Percentiles rank a stretch among this genome's conserved stretches.
These are phyloP conservation scores for Sebastes hubbsi DNA, from an alignment of 2,797 vertebrate genomes.

Conservation along the genomic window DNA sequence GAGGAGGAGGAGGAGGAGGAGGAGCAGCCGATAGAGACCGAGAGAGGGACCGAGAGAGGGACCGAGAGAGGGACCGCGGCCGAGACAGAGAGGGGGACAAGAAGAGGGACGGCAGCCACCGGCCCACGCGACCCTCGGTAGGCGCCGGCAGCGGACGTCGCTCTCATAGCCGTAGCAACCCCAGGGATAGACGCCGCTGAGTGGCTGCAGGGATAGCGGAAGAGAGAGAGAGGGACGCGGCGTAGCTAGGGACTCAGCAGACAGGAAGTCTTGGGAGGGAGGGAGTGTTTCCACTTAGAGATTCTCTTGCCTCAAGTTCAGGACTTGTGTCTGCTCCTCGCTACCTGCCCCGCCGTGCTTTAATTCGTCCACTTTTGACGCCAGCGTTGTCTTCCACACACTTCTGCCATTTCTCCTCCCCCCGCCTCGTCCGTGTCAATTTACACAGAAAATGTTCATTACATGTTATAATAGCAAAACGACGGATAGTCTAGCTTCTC, in stretches of 20 bases:
- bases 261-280: constrained; percentile 28
- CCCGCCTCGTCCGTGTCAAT: neutral
- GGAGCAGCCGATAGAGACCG: constrained; percentile 33
- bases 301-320: constrained; percentile 4
- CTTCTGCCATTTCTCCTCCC: constrained; percentile 23
- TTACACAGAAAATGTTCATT: neutral
- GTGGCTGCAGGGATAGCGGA: constrained; percentile 8
- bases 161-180: constrained; percentile 90
- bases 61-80: constrained; percentile 78
- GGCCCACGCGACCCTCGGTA: constrained; percentile 74
- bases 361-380: constrained; percentile 44
- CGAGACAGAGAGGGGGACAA: constrained; percentile 75
- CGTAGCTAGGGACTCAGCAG: constrained; percentile 12
- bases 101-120: constrained; percentile 74
- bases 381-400: constrained; percentile 65
- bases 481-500: neutral
- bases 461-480: neutral
- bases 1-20: neutral
- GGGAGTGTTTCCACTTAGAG: neutral
- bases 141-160: constrained; percentile 69
- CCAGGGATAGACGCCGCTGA: constrained; percentile 87
- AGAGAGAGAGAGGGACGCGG: constrained; percentile 1
- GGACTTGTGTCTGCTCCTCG: constrained; percentile 39
- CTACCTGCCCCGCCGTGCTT: constrained; percentile 38
- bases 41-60: constrained; percentile 80